Percentiles rank a stretch among this genome's conserved stretches.
These are phyloP conservation scores for Dryobates pubescens DNA, from an alignment of 2,797 vertebrate genomes.

Conservation along the genomic window DNA sequence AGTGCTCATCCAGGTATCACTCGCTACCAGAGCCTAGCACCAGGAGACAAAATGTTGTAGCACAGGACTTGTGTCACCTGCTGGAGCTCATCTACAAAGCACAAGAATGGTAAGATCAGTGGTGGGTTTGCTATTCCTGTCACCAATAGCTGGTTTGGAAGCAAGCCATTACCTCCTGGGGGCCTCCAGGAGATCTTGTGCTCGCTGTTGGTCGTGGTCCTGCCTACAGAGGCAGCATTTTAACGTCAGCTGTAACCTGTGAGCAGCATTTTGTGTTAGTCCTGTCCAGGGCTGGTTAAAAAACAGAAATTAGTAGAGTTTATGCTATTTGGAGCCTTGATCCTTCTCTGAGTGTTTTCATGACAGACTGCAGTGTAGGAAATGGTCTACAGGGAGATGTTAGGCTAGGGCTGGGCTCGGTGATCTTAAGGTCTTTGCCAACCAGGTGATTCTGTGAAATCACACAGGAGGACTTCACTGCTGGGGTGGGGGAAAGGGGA, in stretches of 20 bases:
- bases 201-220: background rate
- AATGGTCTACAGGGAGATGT: no score
- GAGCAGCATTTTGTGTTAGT: background rate
- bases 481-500: background rate
- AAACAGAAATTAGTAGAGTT: background rate
- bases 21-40: background rate
- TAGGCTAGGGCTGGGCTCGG: no score
- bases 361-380: background rate
- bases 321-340: background rate
- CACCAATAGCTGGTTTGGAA: background rate
- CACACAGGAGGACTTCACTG: background rate
- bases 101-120: background rate
- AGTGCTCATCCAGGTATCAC: background rate
- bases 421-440: no score
- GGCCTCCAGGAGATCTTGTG: background rate
- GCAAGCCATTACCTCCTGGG: background rate
- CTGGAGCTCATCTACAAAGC: background rate
- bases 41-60: background rate
- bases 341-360: background rate
- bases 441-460: no score
- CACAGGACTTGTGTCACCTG: background rate
- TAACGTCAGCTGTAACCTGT: background rate
- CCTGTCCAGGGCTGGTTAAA: background rate
- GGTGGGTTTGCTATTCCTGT: background rate
- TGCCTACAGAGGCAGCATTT: background rate